Percentiles rank a stretch among this genome's conserved stretches.
Conservation (phyloP, 2,113 vertebrate species). For the Paracanthobrama guichenoti region DNA sequence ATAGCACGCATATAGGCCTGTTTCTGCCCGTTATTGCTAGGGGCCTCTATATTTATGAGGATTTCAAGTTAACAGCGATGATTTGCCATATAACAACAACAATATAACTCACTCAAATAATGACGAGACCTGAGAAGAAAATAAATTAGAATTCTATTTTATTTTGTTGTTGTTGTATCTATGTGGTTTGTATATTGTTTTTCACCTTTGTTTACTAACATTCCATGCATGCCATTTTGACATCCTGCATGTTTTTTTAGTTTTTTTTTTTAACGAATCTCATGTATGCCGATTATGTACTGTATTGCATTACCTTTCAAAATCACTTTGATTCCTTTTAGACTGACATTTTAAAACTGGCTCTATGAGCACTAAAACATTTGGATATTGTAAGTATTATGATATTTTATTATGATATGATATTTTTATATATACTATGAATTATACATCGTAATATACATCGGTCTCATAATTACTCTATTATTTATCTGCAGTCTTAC, state of each 20-base stretch:
- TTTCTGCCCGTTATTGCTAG: no score
- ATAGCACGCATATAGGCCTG: no score
- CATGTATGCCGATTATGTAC: not conserved
- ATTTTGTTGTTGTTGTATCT: no score
- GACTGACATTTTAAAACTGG: not conserved
- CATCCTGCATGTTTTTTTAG: not conserved
- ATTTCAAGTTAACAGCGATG: not conserved
- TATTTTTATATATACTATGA: not conserved
- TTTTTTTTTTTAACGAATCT: not conserved
- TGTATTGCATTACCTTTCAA: not conserved
- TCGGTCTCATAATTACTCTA: no score
- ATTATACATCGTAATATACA: not conserved
- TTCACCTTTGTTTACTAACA: not conserved
- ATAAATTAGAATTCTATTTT: no score
- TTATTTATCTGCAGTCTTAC: no score
- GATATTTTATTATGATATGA: no score
- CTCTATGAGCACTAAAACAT: not conserved
- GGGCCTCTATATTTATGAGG: no score
- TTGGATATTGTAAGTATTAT: not conserved
- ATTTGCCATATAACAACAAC: not conserved
- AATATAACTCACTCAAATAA: not conserved
- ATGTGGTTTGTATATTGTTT: not conserved
- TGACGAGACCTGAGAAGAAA: not conserved
- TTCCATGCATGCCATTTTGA: not conserved
- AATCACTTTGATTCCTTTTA: not conserved